Percentiles rank a stretch among this genome's conserved stretches.
These are phyloP conservation scores for Atta colombica DNA, from an alignment of 1,140 invertebrate species.

Conservation along the genomic window DNA sequence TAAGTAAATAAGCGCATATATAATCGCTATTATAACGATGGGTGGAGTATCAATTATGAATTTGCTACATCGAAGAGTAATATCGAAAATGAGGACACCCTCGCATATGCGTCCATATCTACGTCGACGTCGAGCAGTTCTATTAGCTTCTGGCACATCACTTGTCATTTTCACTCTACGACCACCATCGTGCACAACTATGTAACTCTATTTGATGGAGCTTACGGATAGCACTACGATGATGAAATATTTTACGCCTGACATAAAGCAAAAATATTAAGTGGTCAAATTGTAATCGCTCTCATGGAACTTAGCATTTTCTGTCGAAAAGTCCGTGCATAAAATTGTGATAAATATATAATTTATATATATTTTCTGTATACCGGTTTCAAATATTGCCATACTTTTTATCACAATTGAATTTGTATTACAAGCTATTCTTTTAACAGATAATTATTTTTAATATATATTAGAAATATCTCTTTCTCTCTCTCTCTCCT, in stretches of 20 bases:
- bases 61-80: constrained; percentile 3
- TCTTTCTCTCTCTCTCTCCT: neutral
- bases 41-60: constrained; percentile 13
- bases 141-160: constrained; percentile 45
- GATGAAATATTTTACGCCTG: constrained; percentile 44
- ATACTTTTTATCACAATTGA: neutral
- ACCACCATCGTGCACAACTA: constrained; percentile 16
- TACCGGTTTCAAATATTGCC: neutral
- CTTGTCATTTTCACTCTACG: constrained; percentile 55
- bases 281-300: neutral
- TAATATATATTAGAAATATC: neutral
- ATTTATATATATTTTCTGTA: neutral
- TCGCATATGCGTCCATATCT: neutral
- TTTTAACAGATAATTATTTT: neutral
- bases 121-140: constrained; percentile 16
- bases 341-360: neutral
- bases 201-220: constrained; percentile 31
- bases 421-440: neutral
- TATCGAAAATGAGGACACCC: constrained; percentile 35
- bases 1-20: neutral
- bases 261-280: constrained; percentile 16
- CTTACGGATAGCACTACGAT: constrained; percentile 19
- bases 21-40: neutral
- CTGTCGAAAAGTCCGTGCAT: neutral
- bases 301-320: neutral